These are phyloP conservation scores for Homalodisca vitripennis DNA, from an alignment of 1,140 invertebrate genomes.

Conservation along the genomic window DNA sequence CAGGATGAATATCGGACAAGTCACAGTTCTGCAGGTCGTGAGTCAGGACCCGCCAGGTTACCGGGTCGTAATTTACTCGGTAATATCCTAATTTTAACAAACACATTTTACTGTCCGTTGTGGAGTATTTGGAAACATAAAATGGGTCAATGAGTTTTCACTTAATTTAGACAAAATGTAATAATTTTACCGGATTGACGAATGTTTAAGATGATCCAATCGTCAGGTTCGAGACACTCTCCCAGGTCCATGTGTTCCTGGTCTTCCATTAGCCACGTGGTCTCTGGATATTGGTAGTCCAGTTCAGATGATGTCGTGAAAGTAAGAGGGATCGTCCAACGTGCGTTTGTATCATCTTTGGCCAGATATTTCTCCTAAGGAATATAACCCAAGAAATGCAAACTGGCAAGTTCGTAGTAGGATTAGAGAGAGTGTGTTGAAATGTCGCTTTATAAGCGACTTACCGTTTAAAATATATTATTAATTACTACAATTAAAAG, in stretches of 20 bases:
- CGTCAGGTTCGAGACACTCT: neutral
- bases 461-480: too few relatives aligned
- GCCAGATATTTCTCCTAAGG: constrained; percentile 1
- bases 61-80: constrained; percentile 56
- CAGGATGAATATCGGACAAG: constrained; percentile 26
- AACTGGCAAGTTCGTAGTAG: too few relatives aligned
- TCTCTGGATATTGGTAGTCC: neutral
- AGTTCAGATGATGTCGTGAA: neutral
- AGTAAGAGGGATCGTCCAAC: neutral
- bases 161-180: too few relatives aligned
- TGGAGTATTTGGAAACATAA: too few relatives aligned
- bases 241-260: neutral
- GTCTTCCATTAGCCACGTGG: neutral
- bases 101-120: too few relatives aligned
- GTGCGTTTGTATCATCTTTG: neutral
- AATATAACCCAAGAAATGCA: neutral
- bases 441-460: too few relatives aligned
- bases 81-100: constrained; percentile 50
- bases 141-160: too few relatives aligned
- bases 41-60: constrained; percentile 48
- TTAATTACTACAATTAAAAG: too few relatives aligned
- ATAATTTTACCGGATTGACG: neutral
- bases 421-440: too few relatives aligned
- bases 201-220: neutral
- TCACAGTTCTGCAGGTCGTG: constrained; percentile 21